Percentiles rank a stretch among this genome's conserved stretches.
phyloP scores from a whole-genome alignment of 2,797 vertebrate genomes.

The Hydrocynus forskahlii region DNA sequence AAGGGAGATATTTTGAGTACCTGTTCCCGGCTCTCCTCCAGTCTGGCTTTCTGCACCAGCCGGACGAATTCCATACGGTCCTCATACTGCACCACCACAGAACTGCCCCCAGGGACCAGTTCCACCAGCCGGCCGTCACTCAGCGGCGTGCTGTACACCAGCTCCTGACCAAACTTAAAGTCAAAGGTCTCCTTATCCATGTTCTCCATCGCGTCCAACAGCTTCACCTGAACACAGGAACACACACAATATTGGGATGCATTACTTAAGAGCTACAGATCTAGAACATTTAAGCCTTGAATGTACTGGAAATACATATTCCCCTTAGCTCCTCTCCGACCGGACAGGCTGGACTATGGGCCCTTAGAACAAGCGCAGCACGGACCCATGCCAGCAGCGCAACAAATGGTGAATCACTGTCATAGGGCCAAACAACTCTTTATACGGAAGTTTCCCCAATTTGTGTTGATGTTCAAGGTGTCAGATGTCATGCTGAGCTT shows the following conservation, averaged over 20 bases:
- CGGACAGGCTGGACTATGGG: too few relatives aligned
- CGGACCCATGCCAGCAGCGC: too few relatives aligned
- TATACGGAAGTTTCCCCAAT: too few relatives aligned
- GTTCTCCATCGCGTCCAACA: slow-evolving; percentile 94
- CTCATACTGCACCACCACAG: slow-evolving; percentile 84
- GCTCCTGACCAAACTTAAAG: slow-evolving; percentile 93
- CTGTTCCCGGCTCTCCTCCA: slow-evolving; percentile 95
- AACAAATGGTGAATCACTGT: too few relatives aligned
- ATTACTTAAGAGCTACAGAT: too few relatives aligned
- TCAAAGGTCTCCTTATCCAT: slow-evolving; percentile 96
- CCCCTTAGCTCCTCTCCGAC: too few relatives aligned
- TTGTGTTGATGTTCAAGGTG: too few relatives aligned
- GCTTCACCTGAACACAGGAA: slow-evolving; percentile 85
- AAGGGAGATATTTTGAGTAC: slow-evolving; percentile 62
- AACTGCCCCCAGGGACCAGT: slow-evolving; percentile 86
- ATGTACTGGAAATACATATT: too few relatives aligned
- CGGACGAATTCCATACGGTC: slow-evolving; percentile 89
- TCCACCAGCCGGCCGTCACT: slow-evolving; percentile 90
- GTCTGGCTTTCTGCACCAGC: slow-evolving; percentile 89
- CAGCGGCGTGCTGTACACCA: slow-evolving; percentile 92
- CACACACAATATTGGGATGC: neutral
- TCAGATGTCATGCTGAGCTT: too few relatives aligned
- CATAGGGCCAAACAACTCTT: too few relatives aligned
- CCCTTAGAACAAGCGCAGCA: too few relatives aligned
- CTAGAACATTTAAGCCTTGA: too few relatives aligned